Evolutionary conservation across 1,140 invertebrate genomes (phyloP), one percentile per base, ranked within the genome.

Genomic region (Drosophila tristis): DNA sequence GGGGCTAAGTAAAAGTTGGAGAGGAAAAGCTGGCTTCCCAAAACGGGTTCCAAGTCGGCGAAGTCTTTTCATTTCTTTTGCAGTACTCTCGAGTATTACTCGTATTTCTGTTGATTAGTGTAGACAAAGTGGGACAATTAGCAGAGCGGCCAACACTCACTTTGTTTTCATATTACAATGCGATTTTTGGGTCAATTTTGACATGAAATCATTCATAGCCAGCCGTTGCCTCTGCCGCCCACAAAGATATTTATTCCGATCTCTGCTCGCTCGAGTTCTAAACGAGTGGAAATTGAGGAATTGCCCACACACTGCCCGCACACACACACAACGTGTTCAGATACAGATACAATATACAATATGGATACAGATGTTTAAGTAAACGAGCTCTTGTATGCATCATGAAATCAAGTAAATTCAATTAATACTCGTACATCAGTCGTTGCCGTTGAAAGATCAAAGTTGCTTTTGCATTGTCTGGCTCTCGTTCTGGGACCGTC

Each of bases 401-500:
- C 65, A 86, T 86, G 49, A 87, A 86, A 86, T 86, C 68, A 87
- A 82, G 78, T 64, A 65, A 67, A 86, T 86, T 86, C 70, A 78
- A 82, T 86, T 87, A 71, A 87, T 64, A 65, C 44, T 26, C 45
- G 31, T 47, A 61, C 67, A 71, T 67, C 56, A n/a, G 44, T 49
- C 42, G 60, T 35, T 59, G 29, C 35, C 44, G 42, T 42, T 25
- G 26, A 44, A 51, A 74, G 56, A 59, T 57, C 43, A 47, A 64
- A 67, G 57, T 79, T 74, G 62, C 35, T 44, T 47, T 60, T 62
- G 53, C 66, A 77, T 55, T 74, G 68, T 56, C 50, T 56, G 71
- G 47, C 29, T 29, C 31, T 45, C 31, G 43, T 49, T 15, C 57
- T 15, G 26, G 66, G 53, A 15, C 65, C 8, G 8, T 39, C 35